These are phyloP conservation scores for Drosophila novamexicana DNA, from an alignment of 1,140 invertebrate species.

Conservation along the genomic window DNA sequence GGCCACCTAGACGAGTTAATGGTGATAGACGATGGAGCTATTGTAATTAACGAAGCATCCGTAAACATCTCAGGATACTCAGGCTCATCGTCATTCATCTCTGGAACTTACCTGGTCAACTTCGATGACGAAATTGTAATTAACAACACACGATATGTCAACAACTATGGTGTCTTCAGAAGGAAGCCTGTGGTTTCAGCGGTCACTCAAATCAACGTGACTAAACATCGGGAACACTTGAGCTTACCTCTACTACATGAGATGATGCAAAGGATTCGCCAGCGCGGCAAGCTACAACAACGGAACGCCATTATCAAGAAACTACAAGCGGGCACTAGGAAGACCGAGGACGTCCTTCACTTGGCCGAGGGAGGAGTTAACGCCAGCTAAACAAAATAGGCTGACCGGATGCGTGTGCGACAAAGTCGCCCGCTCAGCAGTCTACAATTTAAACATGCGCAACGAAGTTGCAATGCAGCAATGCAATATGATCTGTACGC, in stretches of 20 bases:
- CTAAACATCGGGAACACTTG: neutral
- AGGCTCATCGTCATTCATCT: neutral
- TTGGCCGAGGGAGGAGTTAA: neutral
- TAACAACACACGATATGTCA: neutral
- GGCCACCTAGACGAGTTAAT: neutral
- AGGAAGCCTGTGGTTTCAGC: neutral
- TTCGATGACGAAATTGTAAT: neutral
- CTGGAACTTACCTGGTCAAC: constrained; percentile 1
- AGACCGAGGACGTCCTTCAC: neutral
- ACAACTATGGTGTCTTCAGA: constrained; percentile 5
- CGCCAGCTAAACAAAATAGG: neutral
- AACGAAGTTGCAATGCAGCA: too few relatives aligned
- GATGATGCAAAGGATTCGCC: neutral
- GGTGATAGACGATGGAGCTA: neutral
- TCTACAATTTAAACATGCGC: neutral
- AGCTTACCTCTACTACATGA: constrained; percentile 8
- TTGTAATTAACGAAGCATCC: neutral
- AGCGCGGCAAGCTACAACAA: too few relatives aligned
- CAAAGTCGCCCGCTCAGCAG: neutral
- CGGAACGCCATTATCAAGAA: too few relatives aligned
- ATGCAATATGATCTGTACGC: too few relatives aligned
- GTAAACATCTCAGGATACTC: neutral
- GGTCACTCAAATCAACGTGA: constrained; percentile 3
- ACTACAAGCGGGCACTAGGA: too few relatives aligned
- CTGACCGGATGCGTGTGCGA: neutral